Evolutionary conservation across 2,797 vertebrate genomes (phyloP), one percentile per base, ranked within the genome.

Genomic region (Denticeps clupeoides): DNA sequence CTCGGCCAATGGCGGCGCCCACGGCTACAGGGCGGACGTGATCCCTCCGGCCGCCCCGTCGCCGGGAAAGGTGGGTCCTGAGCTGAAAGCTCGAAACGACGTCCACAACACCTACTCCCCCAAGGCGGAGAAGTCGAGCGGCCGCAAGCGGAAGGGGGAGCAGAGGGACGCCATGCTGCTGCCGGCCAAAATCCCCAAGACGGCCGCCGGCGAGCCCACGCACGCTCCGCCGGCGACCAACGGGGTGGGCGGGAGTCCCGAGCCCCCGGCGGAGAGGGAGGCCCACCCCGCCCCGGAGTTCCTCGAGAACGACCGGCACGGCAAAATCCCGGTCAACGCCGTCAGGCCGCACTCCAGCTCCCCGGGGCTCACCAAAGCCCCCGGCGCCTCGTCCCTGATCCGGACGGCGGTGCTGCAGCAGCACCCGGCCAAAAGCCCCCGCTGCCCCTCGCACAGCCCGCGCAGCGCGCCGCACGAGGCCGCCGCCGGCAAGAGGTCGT

Each of bases 321-420:
- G 31, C 49, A 90, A 89, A 80, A 96, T 97, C 62, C 93, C 95
- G 1, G 81, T 98, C 40, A 94, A 99, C 0, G 88, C 95, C 12
- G 93, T 98, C 41, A 90, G 89, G 78, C 95, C 93, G 47, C 91
- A 92, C 57, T 91, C 95, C 55, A 94, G 89, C 80, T 92, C 91
- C 45, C 91, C 90, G 2, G 88, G 91, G 56, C 84, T 86, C 33
- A 83, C 87, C 69, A 91, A 90, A 73, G 75, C 83, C 45, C 85
- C 89, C 2, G 89, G 89, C 75, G 88, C 89, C 82, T 95, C 91
- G 59, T 82, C 87, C 1, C 78, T 93, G 75, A 73, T 90, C 44
- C 96, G 93, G 79, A 83, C 85, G 6, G 83, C 85, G 5, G 84
- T 90, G 62, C 81, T 91, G 71, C 90, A 91, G 75, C 91, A 91